These are phyloP conservation scores for Bombus soroeensis DNA, from an alignment of 1,140 invertebrate species.

Conservation along the genomic window DNA sequence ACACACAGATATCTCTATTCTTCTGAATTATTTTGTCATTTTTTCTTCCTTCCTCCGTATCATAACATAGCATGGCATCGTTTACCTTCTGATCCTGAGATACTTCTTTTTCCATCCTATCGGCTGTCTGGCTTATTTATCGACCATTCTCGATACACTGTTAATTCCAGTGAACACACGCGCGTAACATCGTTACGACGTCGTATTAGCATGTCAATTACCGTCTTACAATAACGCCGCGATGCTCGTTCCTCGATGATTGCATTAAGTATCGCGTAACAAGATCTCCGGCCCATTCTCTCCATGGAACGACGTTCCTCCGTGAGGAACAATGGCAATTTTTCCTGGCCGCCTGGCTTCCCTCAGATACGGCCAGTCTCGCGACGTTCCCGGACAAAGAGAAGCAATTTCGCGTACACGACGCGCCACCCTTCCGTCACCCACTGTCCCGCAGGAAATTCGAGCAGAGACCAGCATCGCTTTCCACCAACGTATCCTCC, in stretches of 20 bases:
- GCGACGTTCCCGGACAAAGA: not conserved
- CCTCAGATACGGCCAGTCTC: not conserved
- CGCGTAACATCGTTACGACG: not conserved
- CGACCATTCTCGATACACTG: not conserved
- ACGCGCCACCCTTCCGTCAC: not conserved
- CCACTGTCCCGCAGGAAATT: constrained; percentile 10
- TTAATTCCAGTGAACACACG: constrained; percentile 1
- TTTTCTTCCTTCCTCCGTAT: no score
- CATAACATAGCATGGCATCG: not conserved
- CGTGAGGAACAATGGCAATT: constrained; percentile 3
- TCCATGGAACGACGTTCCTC: not conserved
- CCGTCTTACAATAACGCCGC: constrained; percentile 1
- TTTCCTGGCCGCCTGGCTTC: not conserved
- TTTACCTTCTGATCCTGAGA: not conserved
- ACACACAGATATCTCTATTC: no score
- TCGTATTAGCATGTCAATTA: constrained; percentile 9
- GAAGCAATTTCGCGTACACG: constrained; percentile 29
- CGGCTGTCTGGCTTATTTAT: not conserved
- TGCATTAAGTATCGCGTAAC: constrained; percentile 14
- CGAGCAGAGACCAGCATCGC: not conserved
- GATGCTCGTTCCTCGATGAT: constrained; percentile 3
- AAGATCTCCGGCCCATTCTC: constrained; percentile 3
- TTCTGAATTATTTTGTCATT: no score
- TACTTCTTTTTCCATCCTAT: not conserved
- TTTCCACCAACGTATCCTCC: not conserved